Evolutionary conservation across 2,888 invertebrate genomes (phyloP).

Genomic region (Aleiodes alternator): DNA sequence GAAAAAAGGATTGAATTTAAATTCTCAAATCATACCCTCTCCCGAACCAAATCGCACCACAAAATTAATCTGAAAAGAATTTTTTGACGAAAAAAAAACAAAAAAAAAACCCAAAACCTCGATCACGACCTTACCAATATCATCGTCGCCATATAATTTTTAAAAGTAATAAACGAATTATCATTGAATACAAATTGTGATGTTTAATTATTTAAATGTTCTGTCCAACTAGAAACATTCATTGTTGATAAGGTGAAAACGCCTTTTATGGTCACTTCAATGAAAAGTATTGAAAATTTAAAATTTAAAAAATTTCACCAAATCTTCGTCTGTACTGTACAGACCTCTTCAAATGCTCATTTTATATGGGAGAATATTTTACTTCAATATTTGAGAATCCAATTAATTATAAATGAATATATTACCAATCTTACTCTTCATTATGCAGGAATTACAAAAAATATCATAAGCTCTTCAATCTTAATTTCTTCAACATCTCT

Average conservation of each 20-base stretch:
- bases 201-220: constrained; percentile 27
- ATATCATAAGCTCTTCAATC: too few relatives aligned
- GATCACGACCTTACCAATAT: constrained; percentile 60
- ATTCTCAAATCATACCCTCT: constrained; percentile 48
- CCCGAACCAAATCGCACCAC: constrained; percentile 48
- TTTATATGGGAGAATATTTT: too few relatives aligned
- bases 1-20: constrained; percentile 13
- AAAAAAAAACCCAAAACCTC: constrained; percentile 50
- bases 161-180: constrained; percentile 67
- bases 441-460: too few relatives aligned
- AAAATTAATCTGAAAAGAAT: constrained; percentile 29
- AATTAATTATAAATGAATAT: too few relatives aligned
- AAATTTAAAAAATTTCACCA: too few relatives aligned
- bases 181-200: constrained; percentile 59
- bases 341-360: too few relatives aligned
- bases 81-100: constrained; percentile 21
- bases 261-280: background rate
- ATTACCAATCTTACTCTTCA: too few relatives aligned
- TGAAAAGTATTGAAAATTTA: too few relatives aligned
- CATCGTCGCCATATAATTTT: constrained; percentile 69
- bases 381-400: too few relatives aligned
- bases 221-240: background rate
- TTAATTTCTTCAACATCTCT: too few relatives aligned
- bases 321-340: too few relatives aligned
- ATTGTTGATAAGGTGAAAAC: too few relatives aligned